Conservation (phyloP, 2,888 invertebrate genomes). For the Diplolepis rosae region DNA sequence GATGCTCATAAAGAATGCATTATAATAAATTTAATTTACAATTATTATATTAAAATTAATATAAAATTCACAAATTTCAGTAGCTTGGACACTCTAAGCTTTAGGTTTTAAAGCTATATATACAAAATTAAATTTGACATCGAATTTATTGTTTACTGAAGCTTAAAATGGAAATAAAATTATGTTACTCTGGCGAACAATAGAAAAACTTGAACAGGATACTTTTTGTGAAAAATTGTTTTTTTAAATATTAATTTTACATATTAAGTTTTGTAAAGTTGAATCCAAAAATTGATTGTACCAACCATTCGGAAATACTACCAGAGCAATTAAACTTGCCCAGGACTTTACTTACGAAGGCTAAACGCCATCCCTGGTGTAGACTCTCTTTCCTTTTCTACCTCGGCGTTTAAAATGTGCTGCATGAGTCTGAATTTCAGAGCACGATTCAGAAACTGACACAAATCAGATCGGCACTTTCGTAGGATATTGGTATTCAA, state of each 20-base stretch:
- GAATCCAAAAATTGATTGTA: constrained; percentile 7
- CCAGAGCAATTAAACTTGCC: constrained; percentile 11
- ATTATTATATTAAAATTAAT: background rate
- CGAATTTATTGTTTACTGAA: background rate
- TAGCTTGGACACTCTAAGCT: too few relatives aligned
- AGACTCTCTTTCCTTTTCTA: constrained; percentile 19
- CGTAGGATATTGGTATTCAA: constrained; percentile 71
- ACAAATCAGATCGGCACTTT: constrained; percentile 36
- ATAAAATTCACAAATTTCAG: background rate
- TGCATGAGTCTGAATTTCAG: constrained; percentile 23
- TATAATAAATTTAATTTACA: background rate
- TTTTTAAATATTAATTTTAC: background rate
- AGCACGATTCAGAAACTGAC: constrained; percentile 30
- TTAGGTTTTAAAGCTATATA: background rate
- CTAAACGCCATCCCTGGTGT: background rate
- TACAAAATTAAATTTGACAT: background rate
- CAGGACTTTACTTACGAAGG: constrained; percentile 26
- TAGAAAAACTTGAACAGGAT: background rate
- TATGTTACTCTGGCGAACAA: background rate
- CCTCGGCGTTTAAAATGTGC: constrained; percentile 14
- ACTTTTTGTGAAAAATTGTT: background rate
- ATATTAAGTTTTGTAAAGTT: background rate
- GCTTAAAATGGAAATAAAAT: too few relatives aligned
- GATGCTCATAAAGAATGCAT: background rate
- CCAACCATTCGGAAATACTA: constrained; percentile 17